These are phyloP conservation scores for Acronicta aceris DNA, from an alignment of 2,888 invertebrate species.

Conservation along the genomic window DNA sequence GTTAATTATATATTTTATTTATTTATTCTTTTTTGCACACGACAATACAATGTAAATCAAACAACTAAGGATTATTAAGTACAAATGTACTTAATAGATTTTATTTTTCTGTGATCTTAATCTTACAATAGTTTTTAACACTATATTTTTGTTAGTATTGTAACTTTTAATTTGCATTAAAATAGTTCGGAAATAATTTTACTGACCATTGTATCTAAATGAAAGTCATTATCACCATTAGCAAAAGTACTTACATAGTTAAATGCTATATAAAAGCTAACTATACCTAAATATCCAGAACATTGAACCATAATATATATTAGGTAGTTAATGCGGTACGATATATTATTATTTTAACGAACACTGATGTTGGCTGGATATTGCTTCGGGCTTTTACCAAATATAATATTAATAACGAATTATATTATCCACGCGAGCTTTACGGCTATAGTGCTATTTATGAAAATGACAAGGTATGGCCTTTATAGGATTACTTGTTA, in stretches of 20 bases:
- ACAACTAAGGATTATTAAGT: no score
- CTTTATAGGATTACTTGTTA: slow-evolving; percentile 28
- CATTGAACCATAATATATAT: slow-evolving; percentile 10
- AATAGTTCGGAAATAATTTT: no score
- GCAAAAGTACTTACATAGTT: not conserved
- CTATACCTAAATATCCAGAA: not conserved
- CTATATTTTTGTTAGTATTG: no score
- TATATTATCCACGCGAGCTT: slow-evolving; percentile 31
- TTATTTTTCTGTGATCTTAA: no score
- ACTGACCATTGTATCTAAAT: no score
- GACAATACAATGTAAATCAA: no score
- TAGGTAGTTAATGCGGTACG: slow-evolving; percentile 17
- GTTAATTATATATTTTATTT: no score
- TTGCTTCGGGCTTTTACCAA: slow-evolving; percentile 44
- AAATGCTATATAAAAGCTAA: slow-evolving; percentile 18
- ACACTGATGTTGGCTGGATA: slow-evolving; percentile 28
- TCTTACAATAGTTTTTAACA: no score
- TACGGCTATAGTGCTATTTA: slow-evolving; percentile 25
- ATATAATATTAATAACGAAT: slow-evolving; percentile 40
- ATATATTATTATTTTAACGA: slow-evolving; percentile 45
- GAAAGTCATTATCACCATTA: no score
- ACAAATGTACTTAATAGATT: no score
- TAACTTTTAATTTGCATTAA: no score
- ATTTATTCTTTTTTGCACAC: no score
- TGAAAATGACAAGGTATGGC: slow-evolving; percentile 26